Conservation (phyloP, 2,797 vertebrate genomes). For the Peromyscus attwateri region DNA sequence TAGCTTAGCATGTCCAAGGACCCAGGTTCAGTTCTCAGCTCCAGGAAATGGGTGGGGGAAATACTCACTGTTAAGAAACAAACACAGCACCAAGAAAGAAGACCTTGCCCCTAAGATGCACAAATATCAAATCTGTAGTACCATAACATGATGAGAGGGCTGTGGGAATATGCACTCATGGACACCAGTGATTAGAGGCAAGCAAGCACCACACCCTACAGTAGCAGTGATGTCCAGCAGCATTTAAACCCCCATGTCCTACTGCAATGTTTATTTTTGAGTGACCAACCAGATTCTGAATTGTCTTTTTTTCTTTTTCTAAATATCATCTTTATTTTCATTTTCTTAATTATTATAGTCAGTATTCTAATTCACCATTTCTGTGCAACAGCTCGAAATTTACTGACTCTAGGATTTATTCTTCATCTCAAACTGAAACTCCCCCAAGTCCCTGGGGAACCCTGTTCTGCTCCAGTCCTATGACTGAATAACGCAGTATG, state of each 20-base stretch:
- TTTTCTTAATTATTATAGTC: neutral
- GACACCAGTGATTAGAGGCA: too few species aligned
- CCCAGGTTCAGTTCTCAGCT: neutral
- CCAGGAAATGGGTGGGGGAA: neutral
- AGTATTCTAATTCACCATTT: neutral
- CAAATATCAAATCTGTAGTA: neutral
- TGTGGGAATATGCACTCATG: too few species aligned
- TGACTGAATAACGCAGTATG: neutral
- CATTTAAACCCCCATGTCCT: neutral
- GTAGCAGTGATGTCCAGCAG: too few species aligned
- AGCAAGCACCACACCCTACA: neutral
- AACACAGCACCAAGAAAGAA: neutral
- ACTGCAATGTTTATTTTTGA: neutral
- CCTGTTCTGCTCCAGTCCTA: neutral
- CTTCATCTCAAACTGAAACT: neutral
- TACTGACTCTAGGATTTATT: neutral
- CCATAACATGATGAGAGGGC: neutral
- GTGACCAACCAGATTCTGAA: neutral
- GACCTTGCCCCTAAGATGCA: neutral
- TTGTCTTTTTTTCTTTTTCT: neutral
- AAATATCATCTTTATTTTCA: slow-evolving; percentile 5
- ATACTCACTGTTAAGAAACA: neutral
- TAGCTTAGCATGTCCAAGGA: neutral
- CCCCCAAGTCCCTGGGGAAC: neutral
- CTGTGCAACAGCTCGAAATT: neutral